Conservation (phyloP, 2,797 vertebrate species). For the Anisognathus igniventris region DNA sequence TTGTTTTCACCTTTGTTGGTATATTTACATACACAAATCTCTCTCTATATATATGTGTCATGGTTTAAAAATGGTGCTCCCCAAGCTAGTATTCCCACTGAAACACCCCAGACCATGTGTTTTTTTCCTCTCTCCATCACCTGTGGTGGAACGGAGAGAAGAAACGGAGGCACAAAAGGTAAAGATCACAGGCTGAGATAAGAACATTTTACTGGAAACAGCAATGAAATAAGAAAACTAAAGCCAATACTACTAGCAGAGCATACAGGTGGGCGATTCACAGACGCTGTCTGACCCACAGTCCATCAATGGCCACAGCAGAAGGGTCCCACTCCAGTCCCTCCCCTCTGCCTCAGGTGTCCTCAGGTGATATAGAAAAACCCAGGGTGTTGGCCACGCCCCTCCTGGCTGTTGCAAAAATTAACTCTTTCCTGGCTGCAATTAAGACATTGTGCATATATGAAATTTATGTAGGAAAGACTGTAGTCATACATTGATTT, state of each 20-base stretch:
- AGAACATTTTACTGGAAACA: not conserved
- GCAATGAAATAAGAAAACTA: not conserved
- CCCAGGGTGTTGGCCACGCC: not conserved
- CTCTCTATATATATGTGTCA: rapidly evolving
- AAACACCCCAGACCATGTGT: not conserved
- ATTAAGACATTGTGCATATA: not conserved
- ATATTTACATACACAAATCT: not conserved
- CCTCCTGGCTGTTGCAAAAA: not conserved
- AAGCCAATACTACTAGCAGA: rapidly evolving
- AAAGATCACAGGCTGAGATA: not conserved
- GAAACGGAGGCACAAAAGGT: not conserved
- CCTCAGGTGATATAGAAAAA: not conserved
- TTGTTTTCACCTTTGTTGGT: not conserved
- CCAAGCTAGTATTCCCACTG: not conserved
- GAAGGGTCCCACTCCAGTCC: rapidly evolving
- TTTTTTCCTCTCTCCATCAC: not conserved
- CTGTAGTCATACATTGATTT: not conserved
- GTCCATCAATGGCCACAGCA: not conserved
- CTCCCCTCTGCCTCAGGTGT: not conserved
- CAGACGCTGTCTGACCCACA: rapidly evolving
- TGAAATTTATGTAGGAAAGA: not conserved
- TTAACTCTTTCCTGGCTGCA: not conserved
- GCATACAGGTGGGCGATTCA: rapidly evolving
- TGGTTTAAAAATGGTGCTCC: not conserved
- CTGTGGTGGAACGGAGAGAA: not conserved